Base-by-base conservation (phyloP, 2,888 invertebrate genomes). In the Watsonalla binaria region DNA sequence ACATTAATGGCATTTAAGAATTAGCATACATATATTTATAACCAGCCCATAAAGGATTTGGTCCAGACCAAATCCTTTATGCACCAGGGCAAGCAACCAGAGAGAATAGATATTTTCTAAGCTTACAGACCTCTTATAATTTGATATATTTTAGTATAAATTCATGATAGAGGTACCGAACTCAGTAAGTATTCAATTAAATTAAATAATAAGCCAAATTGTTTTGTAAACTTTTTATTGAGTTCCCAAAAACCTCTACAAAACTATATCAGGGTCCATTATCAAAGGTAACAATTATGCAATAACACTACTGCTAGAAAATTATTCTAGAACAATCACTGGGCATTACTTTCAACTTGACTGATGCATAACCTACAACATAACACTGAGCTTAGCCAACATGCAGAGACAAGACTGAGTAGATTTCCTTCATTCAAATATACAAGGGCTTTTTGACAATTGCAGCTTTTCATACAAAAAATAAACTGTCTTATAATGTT, bases 221-320 rank as follows among this genome's bases (percentile, higher is more conserved):
- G 63, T 55, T 72, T 74, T 79, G 74, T 77, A 80, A 74, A 78
- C 61, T 69, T 74, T 82, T 82, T 82, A 86, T 81, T 86, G 78
- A 82, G 73, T 87, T 84, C 82, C 83, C 86, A 85, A 86, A 89
- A 85, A 85, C 84, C 83, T 80, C 89, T 90, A 90, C 87, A 90
- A 90, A 90, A 90, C 85, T 88, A 90, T 88, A 86, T 78, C 82
- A 78, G 82, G 78, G 75, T 85, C 76, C 77, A 68, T 72, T 83
- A 81, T 76, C 70, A 83, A 81, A 76, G 78, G 72, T 84, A 83
- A 83, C 76, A 77, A 81, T 79, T 56, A 74, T 61, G 72, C 72
- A 77, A 74, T 70, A 72, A 68, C 68, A 66, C 66, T 69, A 73
- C 57, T 63, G 57, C 56, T 63, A 63, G 62, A 69, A 72, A 72